Evolutionary conservation across 1,140 invertebrate species (phyloP), one percentile per base, ranked within the genome.

Genomic region (Odontomachus brunneus): DNA sequence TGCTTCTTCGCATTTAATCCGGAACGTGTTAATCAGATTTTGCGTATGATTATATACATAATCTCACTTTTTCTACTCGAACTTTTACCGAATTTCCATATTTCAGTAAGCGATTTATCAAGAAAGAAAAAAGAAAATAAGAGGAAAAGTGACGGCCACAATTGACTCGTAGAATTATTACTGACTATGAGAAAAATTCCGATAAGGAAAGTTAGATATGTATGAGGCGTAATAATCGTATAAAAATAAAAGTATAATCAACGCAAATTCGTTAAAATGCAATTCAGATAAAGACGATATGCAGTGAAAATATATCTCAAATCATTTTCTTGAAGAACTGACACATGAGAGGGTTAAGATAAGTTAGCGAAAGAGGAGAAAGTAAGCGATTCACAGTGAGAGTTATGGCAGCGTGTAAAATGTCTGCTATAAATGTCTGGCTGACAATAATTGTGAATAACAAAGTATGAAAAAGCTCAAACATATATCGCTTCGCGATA

Each of bases 371-470:
- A 62, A 63, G 74, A 87, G 71, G 55, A 75, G 74, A 72, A 73
- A 84, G 85, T 83, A 87, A 87, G 86, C 86, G 38, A 87, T 57
- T 59, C 59, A 84, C 63, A 80, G 66, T 48, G 44, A 81, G 44
- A 80, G 63, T 76, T 74, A 65, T 63, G 63, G 66, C 76, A 85
- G 85, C 84, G 84, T 74, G 84, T 74, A 49, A 83, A 67, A 62
- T 22, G 62, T 74, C 75, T 80, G 75, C 75, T 80, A 44, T 33
- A 83, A 67, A 60, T 22, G 62, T 74, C 75, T 80, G 75, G n/a
- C 75, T 80, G 75, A 80, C 75, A 59, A 80, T 80, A 80, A 71
- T 71, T 57, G 65, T 80, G 65, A 71, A 71, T 57, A 80, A 80
- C 65, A 80, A 69, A 80, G 65, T 80, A 80, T 69, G 75, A 80